A percentile compares a stretch with the other conserved stretches of the same genome.
Conservation (phyloP, 2,113 vertebrate species). For the Channa maculata region DNA sequence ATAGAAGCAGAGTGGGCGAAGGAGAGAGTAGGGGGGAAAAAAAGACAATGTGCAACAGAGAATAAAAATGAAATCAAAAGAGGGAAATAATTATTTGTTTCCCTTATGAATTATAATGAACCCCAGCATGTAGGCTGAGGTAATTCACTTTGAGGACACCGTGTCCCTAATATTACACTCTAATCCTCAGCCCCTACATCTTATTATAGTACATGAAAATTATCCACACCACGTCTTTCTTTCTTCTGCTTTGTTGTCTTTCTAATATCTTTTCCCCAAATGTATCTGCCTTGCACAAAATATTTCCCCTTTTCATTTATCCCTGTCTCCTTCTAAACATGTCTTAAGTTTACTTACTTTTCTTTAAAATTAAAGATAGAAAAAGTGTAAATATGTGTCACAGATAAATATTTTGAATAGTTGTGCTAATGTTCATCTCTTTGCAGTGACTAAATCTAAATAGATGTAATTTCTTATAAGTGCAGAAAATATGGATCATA, state of each 20-base stretch:
- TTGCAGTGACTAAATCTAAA: no score
- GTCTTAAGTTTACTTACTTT: neutral
- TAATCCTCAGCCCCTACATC: slow-evolving; percentile 47
- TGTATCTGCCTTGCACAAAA: neutral
- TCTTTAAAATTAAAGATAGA: neutral
- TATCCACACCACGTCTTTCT: neutral
- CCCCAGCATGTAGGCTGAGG: neutral
- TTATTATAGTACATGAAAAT: slow-evolving; percentile 33
- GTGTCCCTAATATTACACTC: slow-evolving; percentile 43
- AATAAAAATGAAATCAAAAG: neutral
- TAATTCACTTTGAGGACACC: slow-evolving; percentile 14
- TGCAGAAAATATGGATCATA: no score
- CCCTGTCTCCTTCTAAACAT: neutral
- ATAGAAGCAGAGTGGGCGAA: neutral
- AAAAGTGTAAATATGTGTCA: no score
- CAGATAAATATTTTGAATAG: no score
- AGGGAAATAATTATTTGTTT: slow-evolving; percentile 19
- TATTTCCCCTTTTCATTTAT: neutral
- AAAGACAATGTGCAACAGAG: neutral
- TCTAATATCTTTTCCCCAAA: neutral
- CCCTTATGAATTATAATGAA: slow-evolving; percentile 38
- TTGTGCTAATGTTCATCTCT: no score
- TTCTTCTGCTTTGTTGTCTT: neutral
- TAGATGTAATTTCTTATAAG: no score
- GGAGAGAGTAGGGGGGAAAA: neutral